Evolutionary conservation across 2,797 vertebrate genomes (phyloP).

Genomic region (Perodicticus potto): DNA sequence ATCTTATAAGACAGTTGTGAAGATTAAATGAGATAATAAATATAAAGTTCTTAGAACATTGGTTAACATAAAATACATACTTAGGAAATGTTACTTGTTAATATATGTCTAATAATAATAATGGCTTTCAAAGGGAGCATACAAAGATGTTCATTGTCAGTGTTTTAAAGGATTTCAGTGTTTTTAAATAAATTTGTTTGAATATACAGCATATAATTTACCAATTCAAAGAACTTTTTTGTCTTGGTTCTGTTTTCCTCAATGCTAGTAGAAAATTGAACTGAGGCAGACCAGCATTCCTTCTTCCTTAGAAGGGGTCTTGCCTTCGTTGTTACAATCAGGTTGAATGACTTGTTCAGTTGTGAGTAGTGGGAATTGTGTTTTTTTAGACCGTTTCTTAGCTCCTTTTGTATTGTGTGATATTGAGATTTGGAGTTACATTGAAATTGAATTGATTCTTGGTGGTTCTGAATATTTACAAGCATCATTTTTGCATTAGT

Average conservation of each 20-base stretch:
- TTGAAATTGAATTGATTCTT: slow-evolving; percentile 43
- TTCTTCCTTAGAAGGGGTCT: not conserved
- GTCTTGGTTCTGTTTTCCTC: slow-evolving; percentile 17
- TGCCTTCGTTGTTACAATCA: not conserved
- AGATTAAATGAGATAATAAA: slow-evolving; percentile 45
- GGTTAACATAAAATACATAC: slow-evolving; percentile 7
- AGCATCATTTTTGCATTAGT: not conserved
- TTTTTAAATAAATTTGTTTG: slow-evolving; percentile 48
- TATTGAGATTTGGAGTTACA: slow-evolving; percentile 18
- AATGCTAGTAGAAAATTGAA: slow-evolving; percentile 36
- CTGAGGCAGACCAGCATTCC: slow-evolving; percentile 20
- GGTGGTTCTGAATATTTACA: slow-evolving; percentile 21
- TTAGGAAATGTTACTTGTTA: slow-evolving; percentile 58
- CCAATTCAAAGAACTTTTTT: slow-evolving; percentile 35
- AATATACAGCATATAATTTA: slow-evolving; percentile 27
- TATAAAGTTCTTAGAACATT: slow-evolving; percentile 31
- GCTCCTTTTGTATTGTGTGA: slow-evolving; percentile 6
- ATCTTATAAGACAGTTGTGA: slow-evolving; percentile 17
- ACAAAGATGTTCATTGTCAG: not conserved
- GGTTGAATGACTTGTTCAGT: not conserved
- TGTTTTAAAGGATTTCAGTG: slow-evolving; percentile 51
- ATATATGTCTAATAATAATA: slow-evolving; percentile 11
- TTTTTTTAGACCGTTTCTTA: not conserved
- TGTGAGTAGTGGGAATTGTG: not conserved
- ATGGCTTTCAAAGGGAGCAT: slow-evolving; percentile 8